Base-by-base conservation (phyloP, 2,888 invertebrate species). In the Stenoptilia bipunctidactyla region DNA sequence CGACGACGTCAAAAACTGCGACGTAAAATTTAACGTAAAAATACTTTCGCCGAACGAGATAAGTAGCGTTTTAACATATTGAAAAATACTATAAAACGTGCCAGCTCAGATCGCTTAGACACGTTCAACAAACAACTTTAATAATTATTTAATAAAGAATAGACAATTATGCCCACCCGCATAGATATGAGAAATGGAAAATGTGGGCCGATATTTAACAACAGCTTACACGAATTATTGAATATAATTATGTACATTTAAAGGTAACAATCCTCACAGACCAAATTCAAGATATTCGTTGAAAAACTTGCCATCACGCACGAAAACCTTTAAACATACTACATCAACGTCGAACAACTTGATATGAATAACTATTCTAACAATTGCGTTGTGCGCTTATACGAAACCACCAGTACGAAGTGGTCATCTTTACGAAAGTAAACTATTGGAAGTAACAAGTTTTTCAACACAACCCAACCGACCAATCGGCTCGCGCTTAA, bases 341-440 rank as follows among this genome's bases (percentile, higher is more conserved):
- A 14, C 34, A 13, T 35, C 41, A 15, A 15, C n/a, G 15, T 9
- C n/a, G 15, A 62, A 66, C 65, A 65, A 70, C 66, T 57, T 77
- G 80, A 80, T 82, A 80, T 77, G 79, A 74, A 68, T 60, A 58
- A 66, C 62, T 76, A 75, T 58, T 53, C 71, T 76, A 75, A 61
- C 55, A 56, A 12, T 30, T 55, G 58, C 65, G 62, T 79, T 82
- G 80, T 82, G 80, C 80, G 80, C 67, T 60, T 73, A 67, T 66
- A 70, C 71, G 62, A 66, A 61, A 62, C 9, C 64, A 67, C 59
- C 65, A 70, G 82, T 80, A 82, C 80, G 82, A 80, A n/a, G n/a
- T n/a, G n/a, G n/a, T n/a, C n/a, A n/a, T n/a, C n/a, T n/a, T n/a
- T n/a, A n/a, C n/a, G n/a, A n/a, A n/a, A n/a, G n/a, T n/a, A n/a